A percentile compares a stretch with the other conserved stretches of the same genome.
These are phyloP conservation scores for Arnoldichthys spilopterus DNA, from an alignment of 2,797 vertebrate species.

Conservation along the genomic window DNA sequence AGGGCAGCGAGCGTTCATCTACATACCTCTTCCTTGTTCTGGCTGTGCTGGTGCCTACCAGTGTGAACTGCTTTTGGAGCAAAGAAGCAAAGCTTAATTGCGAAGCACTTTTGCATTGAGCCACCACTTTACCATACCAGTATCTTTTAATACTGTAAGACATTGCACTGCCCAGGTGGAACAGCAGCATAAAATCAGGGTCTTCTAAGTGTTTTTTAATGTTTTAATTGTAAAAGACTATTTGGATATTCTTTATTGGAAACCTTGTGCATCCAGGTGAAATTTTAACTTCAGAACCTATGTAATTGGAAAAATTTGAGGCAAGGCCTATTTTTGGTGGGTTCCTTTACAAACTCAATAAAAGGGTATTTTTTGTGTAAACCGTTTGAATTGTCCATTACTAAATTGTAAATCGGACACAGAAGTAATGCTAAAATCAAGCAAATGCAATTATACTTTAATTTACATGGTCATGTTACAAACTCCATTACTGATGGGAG, in stretches of 20 bases:
- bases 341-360: conserved; percentile 26
- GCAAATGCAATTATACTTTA: too few species aligned
- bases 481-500: too few species aligned
- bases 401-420: neutral
- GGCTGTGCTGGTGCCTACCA: conserved; percentile 60
- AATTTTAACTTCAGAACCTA: neutral
- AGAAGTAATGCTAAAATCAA: too few species aligned
- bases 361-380: conserved; percentile 25
- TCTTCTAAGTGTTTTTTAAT: conserved; percentile 6
- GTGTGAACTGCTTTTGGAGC: conserved; percentile 39
- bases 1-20: neutral
- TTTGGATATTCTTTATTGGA: conserved; percentile 4
- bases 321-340: neutral
- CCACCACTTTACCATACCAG: neutral
- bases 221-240: conserved; percentile 11
- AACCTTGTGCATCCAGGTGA: neutral
- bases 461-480: too few species aligned
- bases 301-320: neutral
- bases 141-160: neutral
- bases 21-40: neutral
- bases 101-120: neutral
- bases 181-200: conserved; percentile 24
- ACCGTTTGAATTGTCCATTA: neutral
- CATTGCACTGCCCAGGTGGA: neutral
- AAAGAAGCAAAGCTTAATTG: neutral